Conservation (phyloP, 1,140 invertebrate genomes). For the Zaprionus ghesquierei region DNA sequence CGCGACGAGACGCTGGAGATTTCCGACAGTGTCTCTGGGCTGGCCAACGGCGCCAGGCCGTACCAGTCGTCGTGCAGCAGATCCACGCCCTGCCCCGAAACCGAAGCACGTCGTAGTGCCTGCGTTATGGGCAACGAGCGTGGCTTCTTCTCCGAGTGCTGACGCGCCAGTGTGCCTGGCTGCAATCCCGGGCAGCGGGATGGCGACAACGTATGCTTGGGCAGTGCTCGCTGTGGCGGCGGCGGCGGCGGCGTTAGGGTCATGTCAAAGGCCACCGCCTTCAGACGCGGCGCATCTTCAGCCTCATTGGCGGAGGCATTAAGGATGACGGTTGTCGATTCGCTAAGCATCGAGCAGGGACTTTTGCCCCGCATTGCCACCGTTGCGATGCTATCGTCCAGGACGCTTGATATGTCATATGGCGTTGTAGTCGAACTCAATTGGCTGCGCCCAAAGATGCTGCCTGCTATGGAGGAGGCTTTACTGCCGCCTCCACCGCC, state of each 20-base stretch:
- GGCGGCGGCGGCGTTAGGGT: conserved; percentile 32
- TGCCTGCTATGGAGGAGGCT: conserved; percentile 83
- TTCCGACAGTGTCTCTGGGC: conserved; percentile 93
- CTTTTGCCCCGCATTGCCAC: conserved; percentile 57
- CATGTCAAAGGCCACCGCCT: conserved; percentile 76
- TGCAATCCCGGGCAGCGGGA: conserved; percentile 36
- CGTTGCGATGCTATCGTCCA: conserved; percentile 72
- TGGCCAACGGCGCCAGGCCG: conserved; percentile 90
- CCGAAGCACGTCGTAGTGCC: conserved; percentile 70
- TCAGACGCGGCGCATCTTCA: conserved; percentile 42
- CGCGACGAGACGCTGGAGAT: conserved; percentile 87
- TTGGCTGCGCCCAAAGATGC: conserved; percentile 76
- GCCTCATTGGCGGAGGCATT: conserved; percentile 27
- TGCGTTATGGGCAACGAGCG: conserved; percentile 50
- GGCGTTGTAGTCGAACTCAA: conserved; percentile 64
- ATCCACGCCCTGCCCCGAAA: conserved; percentile 80
- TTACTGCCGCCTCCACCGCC: conserved; percentile 59
- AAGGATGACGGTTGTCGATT: conserved; percentile 63
- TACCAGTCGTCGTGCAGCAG: conserved; percentile 86
- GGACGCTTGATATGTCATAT: conserved; percentile 75
- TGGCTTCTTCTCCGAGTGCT: conserved; percentile 67
- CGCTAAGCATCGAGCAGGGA: conserved; percentile 64
- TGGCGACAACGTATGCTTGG: neutral
- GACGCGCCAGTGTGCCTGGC: conserved; percentile 32
- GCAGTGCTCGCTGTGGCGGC: neutral